A percentile compares a stretch with the other conserved stretches of the same genome.
These are phyloP conservation scores for Amiota minor DNA, from an alignment of 2,888 invertebrate genomes.

Conservation along the genomic window DNA sequence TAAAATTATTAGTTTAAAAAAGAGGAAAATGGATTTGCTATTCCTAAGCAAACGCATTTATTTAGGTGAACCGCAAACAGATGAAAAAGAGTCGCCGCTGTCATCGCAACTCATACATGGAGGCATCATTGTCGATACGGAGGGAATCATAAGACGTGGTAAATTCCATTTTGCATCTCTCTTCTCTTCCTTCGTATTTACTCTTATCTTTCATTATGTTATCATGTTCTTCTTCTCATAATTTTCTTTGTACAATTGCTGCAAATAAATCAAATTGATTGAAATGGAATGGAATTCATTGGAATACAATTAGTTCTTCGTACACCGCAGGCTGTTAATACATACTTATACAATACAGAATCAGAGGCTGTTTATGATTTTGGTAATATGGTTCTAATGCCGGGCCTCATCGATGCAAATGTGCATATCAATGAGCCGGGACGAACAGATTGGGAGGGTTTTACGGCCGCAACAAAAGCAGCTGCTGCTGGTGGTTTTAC, in stretches of 20 bases:
- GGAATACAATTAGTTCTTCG: conserved; percentile 71
- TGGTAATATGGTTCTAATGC: conserved; percentile 77
- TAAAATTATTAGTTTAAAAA: background rate
- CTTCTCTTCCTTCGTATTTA: background rate
- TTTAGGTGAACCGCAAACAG: conserved; percentile 72
- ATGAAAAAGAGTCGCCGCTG: conserved; percentile 40
- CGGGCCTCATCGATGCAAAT: conserved; percentile 82
- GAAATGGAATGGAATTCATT: no score
- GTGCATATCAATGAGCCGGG: conserved; percentile 85
- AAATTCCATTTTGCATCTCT: no score
- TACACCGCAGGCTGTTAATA: conserved; percentile 74
- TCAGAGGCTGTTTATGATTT: conserved; percentile 76
- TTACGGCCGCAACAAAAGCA: conserved; percentile 80
- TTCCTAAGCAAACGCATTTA: conserved; percentile 74
- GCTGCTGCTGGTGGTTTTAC: conserved; percentile 84
- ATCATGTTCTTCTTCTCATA: no score
- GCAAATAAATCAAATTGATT: no score
- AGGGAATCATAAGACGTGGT: conserved; percentile 75
- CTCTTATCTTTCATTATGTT: background rate
- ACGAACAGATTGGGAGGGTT: conserved; percentile 82
- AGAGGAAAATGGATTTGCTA: conserved; percentile 68
- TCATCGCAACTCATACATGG: conserved; percentile 74
- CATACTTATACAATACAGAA: conserved; percentile 74
- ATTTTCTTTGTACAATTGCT: no score
- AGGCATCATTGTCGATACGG: conserved; percentile 76